phyloP scores from a whole-genome alignment of 2,113 vertebrate genomes.

The Numida meleagris region DNA sequence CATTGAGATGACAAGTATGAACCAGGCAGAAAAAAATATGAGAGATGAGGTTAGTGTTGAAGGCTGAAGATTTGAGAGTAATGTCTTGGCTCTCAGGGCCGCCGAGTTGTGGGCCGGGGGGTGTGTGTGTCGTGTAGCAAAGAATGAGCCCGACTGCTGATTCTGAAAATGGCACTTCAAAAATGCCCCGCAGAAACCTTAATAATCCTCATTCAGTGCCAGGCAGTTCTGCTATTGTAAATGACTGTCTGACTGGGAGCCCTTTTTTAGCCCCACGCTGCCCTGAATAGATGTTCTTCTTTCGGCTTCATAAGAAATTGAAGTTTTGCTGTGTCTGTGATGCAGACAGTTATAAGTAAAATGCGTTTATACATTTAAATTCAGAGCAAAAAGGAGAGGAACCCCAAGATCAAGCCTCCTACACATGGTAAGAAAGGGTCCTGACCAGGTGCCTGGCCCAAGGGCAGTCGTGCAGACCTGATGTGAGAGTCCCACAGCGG shows the following conservation, averaged over 20 bases:
- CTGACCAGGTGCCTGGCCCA: accelerated
- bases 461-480: not conserved
- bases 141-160: slow-evolving; percentile 22
- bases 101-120: not conserved
- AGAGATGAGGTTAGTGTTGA: not conserved
- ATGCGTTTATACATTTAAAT: not conserved
- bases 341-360: not conserved
- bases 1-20: not conserved
- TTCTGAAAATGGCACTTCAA: slow-evolving; percentile 52
- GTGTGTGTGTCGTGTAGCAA: not conserved
- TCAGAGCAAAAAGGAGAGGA: not conserved
- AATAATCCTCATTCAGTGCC: slow-evolving; percentile 40
- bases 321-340: not conserved
- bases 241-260: not conserved
- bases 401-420: not conserved
- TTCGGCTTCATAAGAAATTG: not conserved
- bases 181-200: slow-evolving; percentile 34
- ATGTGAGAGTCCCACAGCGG: accelerated
- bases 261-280: not conserved
- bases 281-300: not conserved
- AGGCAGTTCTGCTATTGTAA: slow-evolving; percentile 22
- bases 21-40: not conserved
- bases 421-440: accelerated
- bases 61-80: slow-evolving; percentile 10
- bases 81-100: slow-evolving; percentile 15